phyloP scores from a whole-genome alignment of 2,888 invertebrate genomes.

The Chymomyza fuscimana region DNA sequence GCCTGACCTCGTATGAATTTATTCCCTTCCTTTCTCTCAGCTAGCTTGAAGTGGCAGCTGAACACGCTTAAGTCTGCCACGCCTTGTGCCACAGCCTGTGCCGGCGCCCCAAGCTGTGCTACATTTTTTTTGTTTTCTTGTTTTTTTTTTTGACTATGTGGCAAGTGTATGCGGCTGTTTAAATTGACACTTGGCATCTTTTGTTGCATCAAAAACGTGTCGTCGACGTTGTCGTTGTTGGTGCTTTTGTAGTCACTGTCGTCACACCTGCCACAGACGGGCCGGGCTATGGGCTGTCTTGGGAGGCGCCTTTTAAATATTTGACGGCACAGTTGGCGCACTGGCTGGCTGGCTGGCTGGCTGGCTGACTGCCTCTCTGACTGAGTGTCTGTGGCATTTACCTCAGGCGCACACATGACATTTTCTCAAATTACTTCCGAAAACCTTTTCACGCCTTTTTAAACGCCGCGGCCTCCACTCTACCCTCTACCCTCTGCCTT shows the following conservation, averaged over 20 bases:
- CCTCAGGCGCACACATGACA: slow-evolving; percentile 50
- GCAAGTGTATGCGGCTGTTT: slow-evolving; percentile 65
- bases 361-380: not conserved
- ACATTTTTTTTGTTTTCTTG: not conserved
- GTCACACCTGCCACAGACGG: slow-evolving; percentile 13
- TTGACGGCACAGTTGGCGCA: slow-evolving; percentile 43
- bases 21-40: not conserved
- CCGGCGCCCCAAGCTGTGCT: slow-evolving; percentile 10
- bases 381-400: not conserved
- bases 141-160: slow-evolving; percentile 24
- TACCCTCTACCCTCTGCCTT: too few species aligned
- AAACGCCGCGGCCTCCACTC: slow-evolving; percentile 9
- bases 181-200: slow-evolving; percentile 74
- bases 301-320: slow-evolving; percentile 48
- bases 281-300: slow-evolving; percentile 23
- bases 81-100: not conserved
- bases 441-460: slow-evolving; percentile 47
- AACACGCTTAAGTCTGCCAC: slow-evolving; percentile 4
- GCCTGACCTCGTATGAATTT: not conserved
- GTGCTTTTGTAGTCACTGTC: slow-evolving; percentile 11
- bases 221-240: not conserved
- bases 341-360: not conserved
- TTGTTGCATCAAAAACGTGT: slow-evolving; percentile 53
- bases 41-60: slow-evolving; percentile 57
- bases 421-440: slow-evolving; percentile 53